phyloP scores from a whole-genome alignment of 2,113 vertebrate species.

The Pygoscelis adeliae region DNA sequence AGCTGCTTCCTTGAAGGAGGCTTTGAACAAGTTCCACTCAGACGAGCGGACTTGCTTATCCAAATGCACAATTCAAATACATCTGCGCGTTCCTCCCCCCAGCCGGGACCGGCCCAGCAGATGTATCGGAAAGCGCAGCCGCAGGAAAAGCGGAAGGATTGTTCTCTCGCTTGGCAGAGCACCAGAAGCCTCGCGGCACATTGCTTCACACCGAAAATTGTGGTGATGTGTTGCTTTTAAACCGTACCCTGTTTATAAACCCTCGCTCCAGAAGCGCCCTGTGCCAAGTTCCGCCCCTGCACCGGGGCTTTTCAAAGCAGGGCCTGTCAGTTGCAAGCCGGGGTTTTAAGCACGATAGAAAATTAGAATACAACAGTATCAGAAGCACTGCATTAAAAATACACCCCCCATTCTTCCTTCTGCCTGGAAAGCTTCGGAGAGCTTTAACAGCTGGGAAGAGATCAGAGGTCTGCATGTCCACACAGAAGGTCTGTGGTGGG shows the following conservation, averaged over 20 bases:
- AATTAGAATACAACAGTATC: neutral
- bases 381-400: neutral
- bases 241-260: neutral
- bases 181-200: neutral
- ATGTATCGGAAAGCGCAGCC: no score
- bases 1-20: neutral
- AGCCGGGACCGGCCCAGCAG: neutral
- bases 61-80: neutral
- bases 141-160: neutral
- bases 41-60: neutral
- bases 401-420: neutral
- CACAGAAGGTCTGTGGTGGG: neutral
- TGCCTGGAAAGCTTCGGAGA: neutral
- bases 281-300: neutral
- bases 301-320: neutral
- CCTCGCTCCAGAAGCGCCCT: fast-evolving
- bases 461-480: neutral
- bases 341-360: neutral
- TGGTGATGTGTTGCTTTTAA: neutral
- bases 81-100: neutral
- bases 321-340: neutral
- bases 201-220: neutral
- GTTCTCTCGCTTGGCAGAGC: neutral
- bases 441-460: neutral
- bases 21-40: no score